Evolutionary conservation across 2,113 vertebrate species (phyloP).

Genomic region (Vicugna pacos): DNA sequence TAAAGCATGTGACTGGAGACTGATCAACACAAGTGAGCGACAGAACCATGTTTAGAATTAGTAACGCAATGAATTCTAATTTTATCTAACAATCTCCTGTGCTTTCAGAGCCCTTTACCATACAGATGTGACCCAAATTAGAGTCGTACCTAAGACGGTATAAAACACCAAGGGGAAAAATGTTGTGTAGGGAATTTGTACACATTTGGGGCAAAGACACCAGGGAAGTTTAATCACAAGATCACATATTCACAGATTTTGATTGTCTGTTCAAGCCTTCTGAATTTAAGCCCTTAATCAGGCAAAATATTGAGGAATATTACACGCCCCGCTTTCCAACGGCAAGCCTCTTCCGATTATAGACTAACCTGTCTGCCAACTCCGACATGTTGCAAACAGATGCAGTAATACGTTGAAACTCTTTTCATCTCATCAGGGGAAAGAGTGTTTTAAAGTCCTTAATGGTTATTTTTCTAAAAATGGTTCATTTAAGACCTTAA

Average conservation of each 20-base stretch:
- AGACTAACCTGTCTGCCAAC: conserved; percentile 66
- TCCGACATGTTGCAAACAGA: conserved; percentile 75
- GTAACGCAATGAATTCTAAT: not conserved
- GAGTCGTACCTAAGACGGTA: not conserved
- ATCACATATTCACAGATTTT: conserved; percentile 63
- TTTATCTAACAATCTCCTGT: not conserved
- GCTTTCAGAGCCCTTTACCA: conserved; percentile 7
- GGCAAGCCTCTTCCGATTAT: conserved; percentile 76
- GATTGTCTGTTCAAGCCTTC: conserved; percentile 68
- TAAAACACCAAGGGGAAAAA: not conserved
- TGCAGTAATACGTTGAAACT: conserved; percentile 58
- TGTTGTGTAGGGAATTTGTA: not conserved
- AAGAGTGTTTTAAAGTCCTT: conserved; percentile 83
- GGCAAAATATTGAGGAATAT: conserved; percentile 69
- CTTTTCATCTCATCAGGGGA: conserved; percentile 84
- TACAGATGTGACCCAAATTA: not conserved
- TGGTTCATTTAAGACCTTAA: conserved; percentile 83
- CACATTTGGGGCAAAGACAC: conserved; percentile 49
- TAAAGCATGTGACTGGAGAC: not conserved
- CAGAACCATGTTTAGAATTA: not conserved
- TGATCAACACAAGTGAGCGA: not conserved
- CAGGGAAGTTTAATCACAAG: conserved; percentile 3
- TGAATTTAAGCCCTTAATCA: conserved; percentile 79
- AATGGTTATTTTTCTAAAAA: conserved; percentile 82
- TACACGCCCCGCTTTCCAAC: conserved; percentile 15